Evolutionary conservation across 2,888 invertebrate genomes (phyloP).

Genomic region (Rhyacophila evoluta): DNA sequence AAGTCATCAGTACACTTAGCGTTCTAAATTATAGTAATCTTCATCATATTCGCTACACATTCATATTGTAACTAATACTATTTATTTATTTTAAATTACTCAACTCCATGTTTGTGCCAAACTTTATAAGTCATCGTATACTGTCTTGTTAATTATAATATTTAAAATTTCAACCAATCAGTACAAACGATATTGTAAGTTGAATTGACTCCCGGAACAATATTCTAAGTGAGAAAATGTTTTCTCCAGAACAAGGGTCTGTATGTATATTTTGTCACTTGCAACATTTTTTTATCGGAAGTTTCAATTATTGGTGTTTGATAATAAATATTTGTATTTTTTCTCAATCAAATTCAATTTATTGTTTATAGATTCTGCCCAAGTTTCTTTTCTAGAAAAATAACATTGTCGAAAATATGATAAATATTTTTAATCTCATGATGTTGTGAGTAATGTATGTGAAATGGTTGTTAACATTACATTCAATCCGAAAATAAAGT

Average conservation of each 20-base stretch:
- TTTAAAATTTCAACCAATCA: not conserved
- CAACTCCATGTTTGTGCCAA: conserved; percentile 1
- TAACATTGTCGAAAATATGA: not conserved
- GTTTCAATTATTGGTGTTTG: too few relatives aligned
- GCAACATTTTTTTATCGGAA: too few relatives aligned
- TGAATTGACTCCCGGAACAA: too few relatives aligned
- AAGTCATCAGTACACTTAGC: not conserved
- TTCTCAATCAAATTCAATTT: too few relatives aligned
- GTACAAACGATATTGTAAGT: not conserved
- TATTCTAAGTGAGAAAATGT: too few relatives aligned
- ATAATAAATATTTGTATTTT: too few relatives aligned
- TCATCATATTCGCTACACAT: not conserved
- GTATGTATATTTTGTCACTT: too few relatives aligned
- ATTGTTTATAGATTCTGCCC: not conserved
- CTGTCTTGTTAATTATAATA: not conserved
- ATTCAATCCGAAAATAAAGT: too few relatives aligned
- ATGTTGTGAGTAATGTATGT: too few relatives aligned
- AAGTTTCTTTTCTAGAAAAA: not conserved
- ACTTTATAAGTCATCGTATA: not conserved
- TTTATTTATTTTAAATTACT: not conserved
- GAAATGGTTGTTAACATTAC: too few relatives aligned
- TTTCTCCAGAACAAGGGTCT: too few relatives aligned
- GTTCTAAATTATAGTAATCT: not conserved
- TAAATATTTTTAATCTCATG: too few relatives aligned
- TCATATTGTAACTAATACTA: not conserved